Evolutionary conservation across 2,113 vertebrate genomes (phyloP).

Genomic region (Leucoraja erinaceus): DNA sequence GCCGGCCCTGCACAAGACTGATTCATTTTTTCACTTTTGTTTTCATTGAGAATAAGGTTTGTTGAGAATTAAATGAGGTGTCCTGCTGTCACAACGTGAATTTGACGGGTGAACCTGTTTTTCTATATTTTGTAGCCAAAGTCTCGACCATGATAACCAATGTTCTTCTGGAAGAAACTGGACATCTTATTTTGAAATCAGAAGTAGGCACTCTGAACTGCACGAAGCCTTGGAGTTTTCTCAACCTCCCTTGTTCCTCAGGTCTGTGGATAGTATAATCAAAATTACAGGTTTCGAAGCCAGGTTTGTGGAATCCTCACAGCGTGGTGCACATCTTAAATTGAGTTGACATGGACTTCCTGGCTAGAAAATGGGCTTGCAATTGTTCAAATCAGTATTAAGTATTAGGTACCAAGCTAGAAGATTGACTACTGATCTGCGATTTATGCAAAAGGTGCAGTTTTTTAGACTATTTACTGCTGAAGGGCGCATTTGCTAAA

Average conservation of each 20-base stretch:
- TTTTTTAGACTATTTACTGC: slow-evolving; percentile 34
- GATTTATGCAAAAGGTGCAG: slow-evolving; percentile 46
- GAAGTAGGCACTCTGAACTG: slow-evolving; percentile 72
- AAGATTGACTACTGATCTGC: slow-evolving; percentile 56
- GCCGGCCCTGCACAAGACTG: too few relatives aligned
- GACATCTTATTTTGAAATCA: slow-evolving; percentile 64
- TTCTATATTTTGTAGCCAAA: slow-evolving; percentile 73
- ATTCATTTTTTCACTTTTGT: not conserved
- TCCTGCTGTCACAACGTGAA: not conserved
- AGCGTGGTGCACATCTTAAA: not conserved
- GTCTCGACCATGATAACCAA: slow-evolving; percentile 86
- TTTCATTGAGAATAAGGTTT: not conserved
- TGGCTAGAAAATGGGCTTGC: slow-evolving; percentile 58
- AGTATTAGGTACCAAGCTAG: slow-evolving; percentile 17
- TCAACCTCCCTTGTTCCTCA: slow-evolving; percentile 88
- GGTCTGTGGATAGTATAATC: slow-evolving; percentile 66
- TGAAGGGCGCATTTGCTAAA: slow-evolving; percentile 24
- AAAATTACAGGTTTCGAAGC: slow-evolving; percentile 64
- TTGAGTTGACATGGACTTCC: slow-evolving; percentile 46
- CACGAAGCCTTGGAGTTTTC: slow-evolving; percentile 87
- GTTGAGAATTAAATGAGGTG: not conserved
- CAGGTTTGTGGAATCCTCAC: slow-evolving; percentile 65
- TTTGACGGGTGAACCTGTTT: not conserved
- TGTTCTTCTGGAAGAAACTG: slow-evolving; percentile 58
- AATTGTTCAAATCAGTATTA: slow-evolving; percentile 65